Base-by-base conservation (phyloP, 1,140 invertebrate species). In the Heterodera schachtii region DNA sequence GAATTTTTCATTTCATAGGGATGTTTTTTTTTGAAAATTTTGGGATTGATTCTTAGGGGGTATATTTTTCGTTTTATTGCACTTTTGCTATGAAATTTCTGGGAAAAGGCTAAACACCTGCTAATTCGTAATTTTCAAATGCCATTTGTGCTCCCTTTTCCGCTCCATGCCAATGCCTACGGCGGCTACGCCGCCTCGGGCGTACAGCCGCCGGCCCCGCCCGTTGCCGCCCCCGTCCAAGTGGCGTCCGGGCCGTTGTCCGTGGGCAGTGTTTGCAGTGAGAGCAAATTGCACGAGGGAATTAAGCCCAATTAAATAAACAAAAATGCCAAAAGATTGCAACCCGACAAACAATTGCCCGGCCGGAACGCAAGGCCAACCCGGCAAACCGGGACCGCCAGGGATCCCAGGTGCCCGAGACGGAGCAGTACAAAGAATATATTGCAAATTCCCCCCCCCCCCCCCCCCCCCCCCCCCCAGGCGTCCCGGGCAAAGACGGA, bases 141-240 rank as follows among this genome's bases (percentile, higher is more conserved):
- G 49, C 6, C 0, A 52, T 47, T 0, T 73, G 13, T 73, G 11
- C 16, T 73, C 3, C 7, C 16, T 57, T 49, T 49, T 49, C n/a
- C n/a, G 46, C 11, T 73, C 46, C 16, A 11, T n/a, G 46, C 52
- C 84, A 84, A 89, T 82, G 86, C 85, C n/a, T 89, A 89, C 75
- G 87, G 87, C 47, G 88, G 88, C n/a, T 88, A 88, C 73, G 85
- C 82, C 7, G 84, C 84, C 16, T 57, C 74, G 19, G 77, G 77
- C 67, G 16, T 70, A 19, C 77, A 79, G 49, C 21, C 57, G n/a
- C 70, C 77, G 71, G 13, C 19, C 4, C 77, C 11, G 11, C 13
- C 46, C 46, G 81, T n/a, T 49, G 81, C 67, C 81, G 81, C 52
- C 5, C 81, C 47, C 81, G 81, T n/a, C 81, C 81, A 73, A 4